Conservation (phyloP, 1,140 invertebrate genomes). For the Aphidius gifuensis region DNA sequence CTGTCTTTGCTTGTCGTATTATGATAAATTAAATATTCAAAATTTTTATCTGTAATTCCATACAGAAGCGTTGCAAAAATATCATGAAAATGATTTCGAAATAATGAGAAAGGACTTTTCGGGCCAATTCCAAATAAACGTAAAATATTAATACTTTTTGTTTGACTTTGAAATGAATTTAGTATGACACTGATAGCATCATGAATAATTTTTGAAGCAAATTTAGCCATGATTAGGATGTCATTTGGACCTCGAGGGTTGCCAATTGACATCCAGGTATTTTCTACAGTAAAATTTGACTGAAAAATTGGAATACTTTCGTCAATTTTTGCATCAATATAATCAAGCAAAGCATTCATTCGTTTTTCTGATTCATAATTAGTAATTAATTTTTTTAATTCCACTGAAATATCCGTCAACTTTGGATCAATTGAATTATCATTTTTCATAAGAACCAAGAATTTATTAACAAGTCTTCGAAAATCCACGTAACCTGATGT, state of each 20-base stretch:
- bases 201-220: slow-evolving; percentile 33
- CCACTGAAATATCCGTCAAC: not conserved
- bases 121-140: slow-evolving; percentile 41
- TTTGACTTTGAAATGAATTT: slow-evolving; percentile 17
- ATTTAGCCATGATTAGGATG: slow-evolving; percentile 39
- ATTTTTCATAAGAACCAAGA: slow-evolving; percentile 33
- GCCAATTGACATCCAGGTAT: slow-evolving; percentile 30
- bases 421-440: too few species aligned
- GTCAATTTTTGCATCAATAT: slow-evolving; percentile 41
- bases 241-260: slow-evolving; percentile 29
- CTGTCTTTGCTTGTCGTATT: not conserved
- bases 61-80: slow-evolving; percentile 41
- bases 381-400: slow-evolving; percentile 18
- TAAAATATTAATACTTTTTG: slow-evolving; percentile 32
- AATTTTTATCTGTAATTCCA: slow-evolving; percentile 34
- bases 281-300: slow-evolving; percentile 28
- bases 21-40: slow-evolving; percentile 30
- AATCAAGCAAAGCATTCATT: slow-evolving; percentile 25
- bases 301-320: slow-evolving; percentile 32
- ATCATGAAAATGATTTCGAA: slow-evolving; percentile 34
- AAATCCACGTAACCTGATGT: slow-evolving; percentile 42
- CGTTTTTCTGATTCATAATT: slow-evolving; percentile 26
- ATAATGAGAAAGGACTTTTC: slow-evolving; percentile 34
- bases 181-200: slow-evolving; percentile 30
- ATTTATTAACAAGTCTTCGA: slow-evolving; percentile 34